phyloP scores from a whole-genome alignment of 2,797 vertebrate species.

The Periparus ater region DNA sequence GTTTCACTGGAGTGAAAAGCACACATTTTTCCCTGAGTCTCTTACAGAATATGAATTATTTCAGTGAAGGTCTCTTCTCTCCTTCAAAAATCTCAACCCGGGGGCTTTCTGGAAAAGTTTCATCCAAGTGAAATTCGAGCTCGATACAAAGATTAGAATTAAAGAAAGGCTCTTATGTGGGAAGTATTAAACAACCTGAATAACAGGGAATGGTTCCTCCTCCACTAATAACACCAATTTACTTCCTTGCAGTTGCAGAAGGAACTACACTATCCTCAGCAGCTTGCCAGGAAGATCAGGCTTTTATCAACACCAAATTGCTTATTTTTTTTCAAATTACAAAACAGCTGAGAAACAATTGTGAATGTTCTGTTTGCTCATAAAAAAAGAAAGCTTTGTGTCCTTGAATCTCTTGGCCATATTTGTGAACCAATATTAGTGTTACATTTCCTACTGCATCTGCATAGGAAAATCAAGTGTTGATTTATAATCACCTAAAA shows the following conservation, averaged over 20 bases:
- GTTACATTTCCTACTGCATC: neutral
- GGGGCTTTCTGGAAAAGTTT: neutral
- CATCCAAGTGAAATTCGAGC: neutral
- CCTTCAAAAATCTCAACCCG: neutral
- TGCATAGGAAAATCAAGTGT: neutral
- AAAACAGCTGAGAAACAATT: neutral
- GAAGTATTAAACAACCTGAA: neutral
- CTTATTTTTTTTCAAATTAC: neutral
- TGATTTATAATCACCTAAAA: neutral
- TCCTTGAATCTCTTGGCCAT: neutral
- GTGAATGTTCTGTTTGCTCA: neutral
- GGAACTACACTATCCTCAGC: neutral
- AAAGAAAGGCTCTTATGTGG: neutral
- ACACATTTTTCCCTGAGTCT: neutral
- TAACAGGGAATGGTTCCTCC: neutral
- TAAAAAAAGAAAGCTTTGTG: neutral
- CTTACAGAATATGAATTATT: neutral
- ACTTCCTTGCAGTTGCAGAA: neutral
- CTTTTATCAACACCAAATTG: neutral
- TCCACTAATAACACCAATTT: neutral
- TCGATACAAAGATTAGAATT: neutral
- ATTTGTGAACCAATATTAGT: neutral
- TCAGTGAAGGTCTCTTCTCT: neutral
- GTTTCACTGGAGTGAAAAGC: neutral
- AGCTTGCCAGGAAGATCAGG: neutral